Conservation (phyloP, 2,888 invertebrate genomes). For the Megalurothrips usitatus region DNA sequence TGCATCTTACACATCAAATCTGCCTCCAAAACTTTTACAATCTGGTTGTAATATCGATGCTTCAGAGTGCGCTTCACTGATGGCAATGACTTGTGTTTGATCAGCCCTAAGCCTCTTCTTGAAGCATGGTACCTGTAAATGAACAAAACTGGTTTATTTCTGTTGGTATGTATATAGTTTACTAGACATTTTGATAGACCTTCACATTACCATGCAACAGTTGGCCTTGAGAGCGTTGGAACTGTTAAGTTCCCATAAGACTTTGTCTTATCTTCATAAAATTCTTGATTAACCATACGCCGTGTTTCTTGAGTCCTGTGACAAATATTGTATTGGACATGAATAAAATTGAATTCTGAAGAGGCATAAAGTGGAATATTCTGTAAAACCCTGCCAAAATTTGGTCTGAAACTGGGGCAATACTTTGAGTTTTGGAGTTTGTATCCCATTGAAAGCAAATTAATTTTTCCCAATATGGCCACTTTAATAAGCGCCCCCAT, state of each 20-base stretch:
- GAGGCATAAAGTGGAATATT: too few species aligned
- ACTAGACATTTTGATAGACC: background rate
- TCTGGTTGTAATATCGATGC: constrained; percentile 36
- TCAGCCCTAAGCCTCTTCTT: constrained; percentile 37
- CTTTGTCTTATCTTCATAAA: constrained; percentile 56
- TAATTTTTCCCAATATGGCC: background rate
- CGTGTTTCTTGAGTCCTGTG: constrained; percentile 39
- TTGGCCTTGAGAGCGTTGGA: constrained; percentile 59
- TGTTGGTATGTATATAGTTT: constrained; percentile 29
- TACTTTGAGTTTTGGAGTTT: background rate
- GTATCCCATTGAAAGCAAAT: too few species aligned
- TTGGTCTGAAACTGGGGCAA: background rate
- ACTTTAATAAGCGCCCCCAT: background rate
- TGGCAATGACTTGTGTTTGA: constrained; percentile 38
- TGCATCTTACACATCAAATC: constrained; percentile 37
- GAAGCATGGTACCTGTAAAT: constrained; percentile 32
- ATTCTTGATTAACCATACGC: constrained; percentile 47
- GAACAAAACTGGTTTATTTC: background rate
- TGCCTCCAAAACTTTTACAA: constrained; percentile 38
- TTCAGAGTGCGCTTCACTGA: constrained; percentile 41
- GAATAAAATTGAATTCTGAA: background rate
- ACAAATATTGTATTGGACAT: background rate
- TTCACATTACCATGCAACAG: constrained; percentile 54
- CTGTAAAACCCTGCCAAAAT: too few species aligned
- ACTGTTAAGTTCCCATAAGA: constrained; percentile 57